These are phyloP conservation scores for Xenopus laevis DNA, from an alignment of 2,113 vertebrate species.

Conservation along the genomic window DNA sequence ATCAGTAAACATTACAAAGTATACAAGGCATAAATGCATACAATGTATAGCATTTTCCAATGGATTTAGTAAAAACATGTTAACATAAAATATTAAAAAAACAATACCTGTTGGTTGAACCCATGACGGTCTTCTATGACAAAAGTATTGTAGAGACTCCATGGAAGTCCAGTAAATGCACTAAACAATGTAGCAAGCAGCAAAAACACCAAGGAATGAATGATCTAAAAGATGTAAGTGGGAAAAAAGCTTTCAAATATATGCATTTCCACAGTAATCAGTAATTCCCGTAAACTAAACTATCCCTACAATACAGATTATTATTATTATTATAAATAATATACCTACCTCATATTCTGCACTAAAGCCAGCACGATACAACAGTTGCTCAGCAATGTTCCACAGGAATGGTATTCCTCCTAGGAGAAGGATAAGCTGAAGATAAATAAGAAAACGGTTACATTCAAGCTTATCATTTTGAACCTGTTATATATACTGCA, in stretches of 20 bases:
- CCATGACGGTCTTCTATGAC: slow-evolving; percentile 97
- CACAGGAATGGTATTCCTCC: slow-evolving; percentile 95
- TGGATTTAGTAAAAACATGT: too few relatives aligned
- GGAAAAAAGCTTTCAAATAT: not conserved
- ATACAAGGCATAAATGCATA: too few relatives aligned
- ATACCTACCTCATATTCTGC: slow-evolving; percentile 82
- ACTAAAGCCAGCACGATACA: slow-evolving; percentile 74
- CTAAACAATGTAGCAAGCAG: slow-evolving; percentile 91
- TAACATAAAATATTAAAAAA: not conserved
- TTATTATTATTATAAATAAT: too few relatives aligned
- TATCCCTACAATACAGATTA: too few relatives aligned
- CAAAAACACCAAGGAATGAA: slow-evolving; percentile 86
- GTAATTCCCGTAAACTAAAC: too few relatives aligned
- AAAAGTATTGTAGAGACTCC: slow-evolving; percentile 96
- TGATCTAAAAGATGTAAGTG: slow-evolving; percentile 67
- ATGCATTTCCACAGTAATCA: too few relatives aligned
- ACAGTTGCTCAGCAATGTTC: slow-evolving; percentile 76
- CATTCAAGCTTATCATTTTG: too few relatives aligned
- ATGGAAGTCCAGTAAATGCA: slow-evolving; percentile 88
- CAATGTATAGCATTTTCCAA: too few relatives aligned
- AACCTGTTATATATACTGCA: too few relatives aligned
- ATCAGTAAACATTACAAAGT: too few relatives aligned
- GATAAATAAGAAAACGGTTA: slow-evolving; percentile 31
- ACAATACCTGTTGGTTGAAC: slow-evolving; percentile 92
- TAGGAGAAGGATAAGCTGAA: slow-evolving; percentile 85